Conservation (phyloP, 2,797 vertebrate species). For the Pyrrhura leucotis region DNA sequence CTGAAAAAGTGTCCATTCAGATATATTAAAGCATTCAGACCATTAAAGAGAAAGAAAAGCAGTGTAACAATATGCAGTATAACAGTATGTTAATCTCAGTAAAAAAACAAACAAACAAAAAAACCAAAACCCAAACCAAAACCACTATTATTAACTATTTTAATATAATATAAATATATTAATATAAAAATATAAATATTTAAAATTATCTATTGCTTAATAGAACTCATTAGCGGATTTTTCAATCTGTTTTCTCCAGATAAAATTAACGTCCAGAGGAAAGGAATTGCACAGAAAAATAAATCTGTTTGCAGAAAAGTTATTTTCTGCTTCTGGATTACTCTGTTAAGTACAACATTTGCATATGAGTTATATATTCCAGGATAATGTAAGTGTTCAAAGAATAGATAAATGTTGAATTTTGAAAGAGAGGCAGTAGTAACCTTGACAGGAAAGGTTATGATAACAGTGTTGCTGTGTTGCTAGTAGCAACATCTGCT, state of each 20-base stretch:
- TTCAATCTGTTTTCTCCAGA: neutral
- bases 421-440: neutral
- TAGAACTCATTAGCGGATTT: neutral
- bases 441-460: slow-evolving; percentile 12
- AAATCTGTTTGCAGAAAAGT: neutral
- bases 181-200: neutral
- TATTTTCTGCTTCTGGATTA: neutral
- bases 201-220: neutral
- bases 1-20: neutral
- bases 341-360: neutral
- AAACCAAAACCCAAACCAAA: neutral
- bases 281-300: neutral
- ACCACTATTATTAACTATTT: neutral
- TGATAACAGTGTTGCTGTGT: neutral
- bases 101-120: too few species aligned
- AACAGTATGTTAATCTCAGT: neutral
- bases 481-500: neutral
- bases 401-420: neutral
- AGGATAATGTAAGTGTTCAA: neutral
- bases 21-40: neutral
- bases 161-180: neutral
- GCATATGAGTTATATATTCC: neutral
- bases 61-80: neutral
- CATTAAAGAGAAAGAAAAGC: neutral
- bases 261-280: neutral